Evolutionary conservation across 2,888 invertebrate genomes (phyloP).

Genomic region (Caenorhabditis becei): DNA sequence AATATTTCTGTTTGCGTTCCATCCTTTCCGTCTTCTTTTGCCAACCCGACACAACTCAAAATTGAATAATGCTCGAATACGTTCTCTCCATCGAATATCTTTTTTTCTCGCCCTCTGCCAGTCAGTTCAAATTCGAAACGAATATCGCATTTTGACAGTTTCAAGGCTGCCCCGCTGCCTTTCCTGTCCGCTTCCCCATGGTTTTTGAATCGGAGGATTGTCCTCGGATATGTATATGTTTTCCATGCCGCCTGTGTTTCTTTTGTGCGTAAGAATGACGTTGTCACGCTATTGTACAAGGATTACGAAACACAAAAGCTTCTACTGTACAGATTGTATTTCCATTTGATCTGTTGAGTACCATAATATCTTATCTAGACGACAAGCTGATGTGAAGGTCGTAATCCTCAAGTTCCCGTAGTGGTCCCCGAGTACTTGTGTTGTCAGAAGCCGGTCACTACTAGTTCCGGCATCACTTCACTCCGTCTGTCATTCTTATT

Average conservation of each 20-base stretch:
- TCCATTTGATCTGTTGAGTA: no score
- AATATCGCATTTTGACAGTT: slow-evolving; percentile 37
- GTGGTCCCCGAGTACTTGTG: no score
- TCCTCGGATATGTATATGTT: slow-evolving; percentile 31
- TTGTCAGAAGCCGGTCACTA: no score
- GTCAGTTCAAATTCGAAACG: neutral
- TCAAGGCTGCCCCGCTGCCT: slow-evolving; percentile 42
- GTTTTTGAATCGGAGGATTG: neutral
- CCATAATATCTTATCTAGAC: no score
- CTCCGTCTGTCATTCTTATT: neutral
- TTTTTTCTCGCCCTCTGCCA: neutral
- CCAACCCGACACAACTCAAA: neutral
- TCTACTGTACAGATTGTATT: neutral
- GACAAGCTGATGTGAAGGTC: no score
- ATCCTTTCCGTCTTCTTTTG: slow-evolving; percentile 7
- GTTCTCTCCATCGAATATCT: slow-evolving; percentile 1
- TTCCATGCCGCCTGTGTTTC: slow-evolving; percentile 6
- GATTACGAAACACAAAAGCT: neutral
- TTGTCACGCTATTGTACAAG: neutral
- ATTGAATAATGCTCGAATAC: slow-evolving; percentile 27
- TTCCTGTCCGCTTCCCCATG: slow-evolving; percentile 3
- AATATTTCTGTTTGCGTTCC: slow-evolving; percentile 35
- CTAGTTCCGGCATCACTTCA: slow-evolving; percentile 15
- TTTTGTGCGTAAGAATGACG: slow-evolving; percentile 16
- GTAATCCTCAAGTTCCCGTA: no score